phyloP scores from a whole-genome alignment of 2,888 invertebrate genomes.

The Orthosia gothica region DNA sequence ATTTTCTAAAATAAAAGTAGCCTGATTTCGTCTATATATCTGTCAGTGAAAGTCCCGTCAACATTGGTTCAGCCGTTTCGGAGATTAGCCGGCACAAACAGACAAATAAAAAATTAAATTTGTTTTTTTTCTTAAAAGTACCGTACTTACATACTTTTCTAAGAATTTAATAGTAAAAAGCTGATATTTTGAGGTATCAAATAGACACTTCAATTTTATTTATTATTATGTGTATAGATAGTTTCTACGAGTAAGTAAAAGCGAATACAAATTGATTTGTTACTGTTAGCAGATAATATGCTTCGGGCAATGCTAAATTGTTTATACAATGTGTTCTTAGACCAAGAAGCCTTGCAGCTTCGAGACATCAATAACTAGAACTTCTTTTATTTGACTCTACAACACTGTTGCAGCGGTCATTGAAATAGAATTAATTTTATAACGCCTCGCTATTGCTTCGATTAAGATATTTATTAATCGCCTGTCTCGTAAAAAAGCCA shows the following conservation, averaged over 20 bases:
- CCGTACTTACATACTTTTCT: no score
- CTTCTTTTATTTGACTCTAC: slow-evolving; percentile 52
- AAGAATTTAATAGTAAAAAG: no score
- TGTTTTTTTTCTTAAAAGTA: no score
- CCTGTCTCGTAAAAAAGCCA: slow-evolving; percentile 41
- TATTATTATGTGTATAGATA: slow-evolving; percentile 4
- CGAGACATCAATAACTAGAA: slow-evolving; percentile 46
- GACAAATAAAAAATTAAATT: no score
- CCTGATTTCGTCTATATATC: no score
- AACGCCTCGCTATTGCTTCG: slow-evolving; percentile 46
- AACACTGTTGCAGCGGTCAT: slow-evolving; percentile 28
- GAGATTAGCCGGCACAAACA: neutral
- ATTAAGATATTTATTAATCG: slow-evolving; percentile 58
- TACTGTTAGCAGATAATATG: slow-evolving; percentile 46
- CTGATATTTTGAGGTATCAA: no score
- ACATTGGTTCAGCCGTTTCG: no score
- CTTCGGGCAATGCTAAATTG: slow-evolving; percentile 56
- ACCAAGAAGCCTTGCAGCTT: slow-evolving; percentile 30
- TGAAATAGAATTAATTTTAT: slow-evolving; percentile 52
- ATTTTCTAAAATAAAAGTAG: no score
- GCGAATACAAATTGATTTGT: slow-evolving; percentile 45
- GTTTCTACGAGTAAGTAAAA: slow-evolving; percentile 26
- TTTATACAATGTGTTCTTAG: slow-evolving; percentile 40
- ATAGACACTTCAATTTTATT: no score
- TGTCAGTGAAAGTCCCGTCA: no score